A percentile compares a stretch with the other conserved stretches of the same genome.
Evolutionary conservation across 2,888 invertebrate genomes (phyloP).

Genomic region (Spilarctia lutea): DNA sequence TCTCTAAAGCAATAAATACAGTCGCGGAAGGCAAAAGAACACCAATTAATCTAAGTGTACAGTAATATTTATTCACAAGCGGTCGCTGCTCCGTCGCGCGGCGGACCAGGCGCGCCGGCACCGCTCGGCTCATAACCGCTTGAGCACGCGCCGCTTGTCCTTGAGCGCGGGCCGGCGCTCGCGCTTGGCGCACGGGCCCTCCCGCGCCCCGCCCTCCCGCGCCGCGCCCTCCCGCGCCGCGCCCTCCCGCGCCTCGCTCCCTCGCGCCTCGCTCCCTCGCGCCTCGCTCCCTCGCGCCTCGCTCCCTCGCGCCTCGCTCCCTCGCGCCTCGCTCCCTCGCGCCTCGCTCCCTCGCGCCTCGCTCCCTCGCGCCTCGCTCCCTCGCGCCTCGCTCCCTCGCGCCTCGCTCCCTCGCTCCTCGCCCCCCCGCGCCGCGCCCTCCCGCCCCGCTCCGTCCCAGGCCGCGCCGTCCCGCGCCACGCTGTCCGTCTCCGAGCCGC

Average conservation of each 20-base stretch:
- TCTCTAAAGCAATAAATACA: slow-evolving; percentile 19
- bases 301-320: slow-evolving; percentile 92
- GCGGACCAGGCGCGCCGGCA: neutral
- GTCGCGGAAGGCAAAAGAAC: slow-evolving; percentile 18
- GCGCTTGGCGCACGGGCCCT: slow-evolving; percentile 93
- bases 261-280: neutral
- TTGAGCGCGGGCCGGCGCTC: slow-evolving; percentile 80
- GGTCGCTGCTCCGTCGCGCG: neutral
- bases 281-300: slow-evolving; percentile 24
- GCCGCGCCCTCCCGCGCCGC: neutral
- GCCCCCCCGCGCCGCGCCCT: slow-evolving; percentile 91
- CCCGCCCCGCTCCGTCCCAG: slow-evolving; percentile 59
- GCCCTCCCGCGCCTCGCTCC: neutral
- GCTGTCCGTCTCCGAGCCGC: slow-evolving; percentile 11
- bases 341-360: slow-evolving; percentile 20
- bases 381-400: neutral
- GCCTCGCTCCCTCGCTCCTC: slow-evolving; percentile 27
- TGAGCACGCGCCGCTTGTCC: slow-evolving; percentile 40
- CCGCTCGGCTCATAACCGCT: slow-evolving; percentile 39
- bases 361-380: neutral
- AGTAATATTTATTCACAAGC: slow-evolving; percentile 35
- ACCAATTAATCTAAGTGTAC: neutral
- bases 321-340: slow-evolving; percentile 70
- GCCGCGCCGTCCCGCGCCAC: slow-evolving; percentile 20
- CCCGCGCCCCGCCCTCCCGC: slow-evolving; percentile 59